phyloP scores from a whole-genome alignment of 2,888 invertebrate genomes.

The Agrotis ipsilon region DNA sequence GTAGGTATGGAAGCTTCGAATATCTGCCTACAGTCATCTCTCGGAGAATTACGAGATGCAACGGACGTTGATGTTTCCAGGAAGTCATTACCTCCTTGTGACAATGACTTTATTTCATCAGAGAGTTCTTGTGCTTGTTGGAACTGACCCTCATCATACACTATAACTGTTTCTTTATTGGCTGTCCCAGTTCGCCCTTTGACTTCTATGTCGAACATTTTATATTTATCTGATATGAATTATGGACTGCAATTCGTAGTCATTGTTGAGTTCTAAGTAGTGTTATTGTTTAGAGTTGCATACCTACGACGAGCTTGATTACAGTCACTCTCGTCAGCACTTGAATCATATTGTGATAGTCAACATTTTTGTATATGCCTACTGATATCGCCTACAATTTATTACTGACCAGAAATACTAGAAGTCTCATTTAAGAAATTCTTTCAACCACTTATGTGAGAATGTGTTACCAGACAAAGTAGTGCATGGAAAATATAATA shows the following conservation, averaged over 20 bases:
- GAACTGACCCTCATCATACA: conserved; percentile 63
- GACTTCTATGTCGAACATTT: conserved; percentile 31
- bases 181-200: conserved; percentile 47
- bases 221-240: conserved; percentile 40
- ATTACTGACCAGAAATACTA: not conserved
- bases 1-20: conserved; percentile 43
- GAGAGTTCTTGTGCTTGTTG: conserved; percentile 59
- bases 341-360: conserved; percentile 41
- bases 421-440: not conserved
- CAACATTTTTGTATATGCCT: conserved; percentile 16
- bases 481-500: not conserved
- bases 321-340: conserved; percentile 34
- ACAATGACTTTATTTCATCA: conserved; percentile 72
- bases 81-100: conserved; percentile 72
- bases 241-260: conserved; percentile 30
- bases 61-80: conserved; percentile 67
- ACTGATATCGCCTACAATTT: not conserved
- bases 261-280: conserved; percentile 47
- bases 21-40: conserved; percentile 47
- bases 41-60: conserved; percentile 59
- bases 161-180: conserved; percentile 61
- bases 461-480: not conserved
- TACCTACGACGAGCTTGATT: conserved; percentile 48
- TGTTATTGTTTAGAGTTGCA: conserved; percentile 48
- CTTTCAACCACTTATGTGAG: not conserved